Percentiles rank a stretch among this genome's conserved stretches.
phyloP scores from a whole-genome alignment of 2,797 vertebrate genomes.

The Rhinoraja longicauda region DNA sequence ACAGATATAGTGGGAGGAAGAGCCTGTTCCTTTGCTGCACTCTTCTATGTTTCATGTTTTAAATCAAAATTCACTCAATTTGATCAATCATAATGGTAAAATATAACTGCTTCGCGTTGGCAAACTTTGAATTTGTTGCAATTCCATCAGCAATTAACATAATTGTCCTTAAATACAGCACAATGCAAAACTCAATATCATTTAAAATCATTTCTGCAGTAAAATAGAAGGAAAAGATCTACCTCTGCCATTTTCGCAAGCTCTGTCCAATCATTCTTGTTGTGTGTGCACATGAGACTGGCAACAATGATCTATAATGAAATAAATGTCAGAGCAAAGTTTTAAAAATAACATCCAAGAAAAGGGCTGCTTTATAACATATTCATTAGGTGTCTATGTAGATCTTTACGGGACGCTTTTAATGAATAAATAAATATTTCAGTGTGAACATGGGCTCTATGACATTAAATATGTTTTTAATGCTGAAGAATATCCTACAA shows the following conservation, averaged over 20 bases:
- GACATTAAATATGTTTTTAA: slow-evolving; percentile 1
- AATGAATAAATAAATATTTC: background rate
- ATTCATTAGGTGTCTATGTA: background rate
- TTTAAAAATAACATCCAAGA: background rate
- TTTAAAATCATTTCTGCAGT: background rate
- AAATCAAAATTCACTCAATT: background rate
- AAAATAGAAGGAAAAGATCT: slow-evolving; percentile 41
- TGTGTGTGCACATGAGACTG: slow-evolving; percentile 78
- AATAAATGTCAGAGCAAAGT: background rate
- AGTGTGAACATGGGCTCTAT: background rate
- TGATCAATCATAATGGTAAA: background rate
- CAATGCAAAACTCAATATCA: background rate
- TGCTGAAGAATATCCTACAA: background rate
- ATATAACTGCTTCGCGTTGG: background rate
- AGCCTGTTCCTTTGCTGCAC: no score
- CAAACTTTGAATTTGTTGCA: no score
- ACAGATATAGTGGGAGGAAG: no score
- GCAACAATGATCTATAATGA: slow-evolving; percentile 68
- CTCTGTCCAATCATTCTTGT: slow-evolving; percentile 69
- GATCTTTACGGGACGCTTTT: background rate
- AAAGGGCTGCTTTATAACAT: background rate
- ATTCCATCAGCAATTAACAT: background rate
- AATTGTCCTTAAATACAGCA: background rate
- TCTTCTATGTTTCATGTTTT: no score
- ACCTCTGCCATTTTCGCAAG: slow-evolving; percentile 78